phyloP scores from a whole-genome alignment of 2,888 invertebrate genomes.

The Coenonympha arcania region DNA sequence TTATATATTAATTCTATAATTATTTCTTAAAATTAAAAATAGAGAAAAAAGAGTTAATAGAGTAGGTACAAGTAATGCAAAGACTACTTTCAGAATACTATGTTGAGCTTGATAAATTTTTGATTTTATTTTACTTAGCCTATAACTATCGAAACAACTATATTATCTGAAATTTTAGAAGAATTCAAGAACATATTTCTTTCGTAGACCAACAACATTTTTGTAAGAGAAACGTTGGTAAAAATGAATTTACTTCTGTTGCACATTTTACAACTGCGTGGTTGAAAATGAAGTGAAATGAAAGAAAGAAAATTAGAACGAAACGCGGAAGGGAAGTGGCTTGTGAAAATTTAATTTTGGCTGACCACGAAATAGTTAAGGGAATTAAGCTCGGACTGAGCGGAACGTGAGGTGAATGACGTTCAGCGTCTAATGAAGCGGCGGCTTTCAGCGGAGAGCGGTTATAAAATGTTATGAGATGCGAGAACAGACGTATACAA shows the following conservation, averaged over 20 bases:
- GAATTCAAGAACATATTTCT: too few species aligned
- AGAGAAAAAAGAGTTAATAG: too few species aligned
- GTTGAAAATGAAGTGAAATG: slow-evolving; percentile 7
- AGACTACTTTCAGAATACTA: too few species aligned
- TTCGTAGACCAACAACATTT: not conserved
- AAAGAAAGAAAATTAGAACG: slow-evolving; percentile 6
- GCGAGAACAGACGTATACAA: too few species aligned
- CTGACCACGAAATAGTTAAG: slow-evolving; percentile 9
- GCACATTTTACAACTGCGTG: slow-evolving; percentile 1
- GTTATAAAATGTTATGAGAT: too few species aligned
- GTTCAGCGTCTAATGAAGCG: slow-evolving; percentile 6
- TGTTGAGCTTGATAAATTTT: too few species aligned
- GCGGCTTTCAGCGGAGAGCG: not conserved
- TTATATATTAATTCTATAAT: too few species aligned
- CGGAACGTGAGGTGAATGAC: slow-evolving; percentile 9
- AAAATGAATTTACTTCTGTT: not conserved
- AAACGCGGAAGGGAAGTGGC: not conserved
- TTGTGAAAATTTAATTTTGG: slow-evolving; percentile 11
- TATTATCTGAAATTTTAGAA: too few species aligned
- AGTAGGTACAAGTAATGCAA: too few species aligned
- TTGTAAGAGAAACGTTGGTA: not conserved
- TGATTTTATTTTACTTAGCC: too few species aligned
- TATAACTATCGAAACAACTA: too few species aligned
- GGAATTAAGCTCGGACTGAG: slow-evolving; percentile 9
- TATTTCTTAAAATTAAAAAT: too few species aligned